Base-by-base conservation (phyloP, 2,113 vertebrate genomes). In the Zosterops lateralis region DNA sequence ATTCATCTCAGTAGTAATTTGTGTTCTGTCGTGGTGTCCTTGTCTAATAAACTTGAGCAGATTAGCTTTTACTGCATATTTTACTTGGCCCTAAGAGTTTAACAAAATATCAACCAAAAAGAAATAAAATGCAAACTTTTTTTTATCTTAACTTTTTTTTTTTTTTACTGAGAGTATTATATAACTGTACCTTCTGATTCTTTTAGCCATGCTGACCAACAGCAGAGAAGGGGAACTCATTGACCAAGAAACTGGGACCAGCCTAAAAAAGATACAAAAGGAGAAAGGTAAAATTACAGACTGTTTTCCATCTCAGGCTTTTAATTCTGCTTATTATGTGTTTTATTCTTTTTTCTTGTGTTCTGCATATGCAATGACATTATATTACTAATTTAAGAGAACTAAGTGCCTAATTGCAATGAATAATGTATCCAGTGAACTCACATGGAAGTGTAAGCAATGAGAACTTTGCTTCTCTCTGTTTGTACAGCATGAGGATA, bases 251-350 rank as follows among this genome's bases (percentile, higher is more conserved):
- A 97, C 97, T 88, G 98, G 97, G 91, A 96, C 97, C 87, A 98
- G 96, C 94, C 97, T 98, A 96, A 99, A 98, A 98, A 99, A 98
- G 96, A 97, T 98, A 75, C 97, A 98, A 78, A 99, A 98, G 92
- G 98, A 99, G 94, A 99, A 98, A 99, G 98, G 98, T 99, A 98
- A 97, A 92, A 92, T 73, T 29, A 48, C 57, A 66, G 29, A 12
- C 89, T 84, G 4, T 62, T 83, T 87, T 78, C n/a, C 38, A 28
- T 78, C 21, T 57, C 47, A n/a, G 54, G 8, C 58, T 25, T 87
- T 91, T 89, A 68, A 65, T 92, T 88, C 9, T 31, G 36, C 47
- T 85, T 79, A 36, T 2, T 60, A 36, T 1, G 3, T 25, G 15
- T 29, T 90, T 68, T 85, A 44, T 75, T 84, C 36, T 9, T 72